Evolutionary conservation across 2,888 invertebrate species (phyloP).

Genomic region (Ennomos quercinarius): DNA sequence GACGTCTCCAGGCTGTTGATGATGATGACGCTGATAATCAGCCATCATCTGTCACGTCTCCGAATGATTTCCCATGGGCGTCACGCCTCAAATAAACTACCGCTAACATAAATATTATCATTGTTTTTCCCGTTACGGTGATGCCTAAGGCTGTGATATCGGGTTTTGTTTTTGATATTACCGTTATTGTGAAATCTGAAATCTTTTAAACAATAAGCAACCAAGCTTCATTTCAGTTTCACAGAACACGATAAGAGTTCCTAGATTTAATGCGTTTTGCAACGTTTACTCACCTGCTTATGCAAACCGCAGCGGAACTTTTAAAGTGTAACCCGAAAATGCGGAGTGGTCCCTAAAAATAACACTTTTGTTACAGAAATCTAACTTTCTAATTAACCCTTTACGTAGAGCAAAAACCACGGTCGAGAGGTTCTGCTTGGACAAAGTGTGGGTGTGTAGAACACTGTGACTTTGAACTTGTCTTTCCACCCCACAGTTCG

Average conservation of each 20-base stretch:
- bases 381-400: slow-evolving; percentile 72
- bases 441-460: slow-evolving; percentile 51
- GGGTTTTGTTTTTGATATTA: slow-evolving; percentile 2
- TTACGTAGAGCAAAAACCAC: slow-evolving; percentile 57
- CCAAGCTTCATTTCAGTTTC: too few species aligned
- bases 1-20: too few species aligned
- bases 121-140: slow-evolving; percentile 12
- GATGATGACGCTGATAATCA: too few species aligned
- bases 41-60: slow-evolving; percentile 1
- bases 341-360: slow-evolving; percentile 30
- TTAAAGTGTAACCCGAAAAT: slow-evolving; percentile 19
- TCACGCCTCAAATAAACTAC: slow-evolving; percentile 10
- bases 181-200: too few species aligned
- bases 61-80: slow-evolving; percentile 24
- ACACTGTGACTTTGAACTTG: slow-evolving; percentile 41
- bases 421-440: slow-evolving; percentile 52
- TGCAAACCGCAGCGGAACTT: slow-evolving; percentile 18
- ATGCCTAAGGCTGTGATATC: slow-evolving; percentile 6
- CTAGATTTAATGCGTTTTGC: background rate
- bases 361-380: slow-evolving; percentile 56
- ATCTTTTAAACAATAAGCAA: too few species aligned
- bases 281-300: slow-evolving; percentile 24
- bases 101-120: slow-evolving; percentile 20
- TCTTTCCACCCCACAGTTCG: too few species aligned
- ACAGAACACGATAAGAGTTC: too few species aligned